Conservation (phyloP, 2,113 vertebrate genomes). For the Miniopterus natalensis region DNA sequence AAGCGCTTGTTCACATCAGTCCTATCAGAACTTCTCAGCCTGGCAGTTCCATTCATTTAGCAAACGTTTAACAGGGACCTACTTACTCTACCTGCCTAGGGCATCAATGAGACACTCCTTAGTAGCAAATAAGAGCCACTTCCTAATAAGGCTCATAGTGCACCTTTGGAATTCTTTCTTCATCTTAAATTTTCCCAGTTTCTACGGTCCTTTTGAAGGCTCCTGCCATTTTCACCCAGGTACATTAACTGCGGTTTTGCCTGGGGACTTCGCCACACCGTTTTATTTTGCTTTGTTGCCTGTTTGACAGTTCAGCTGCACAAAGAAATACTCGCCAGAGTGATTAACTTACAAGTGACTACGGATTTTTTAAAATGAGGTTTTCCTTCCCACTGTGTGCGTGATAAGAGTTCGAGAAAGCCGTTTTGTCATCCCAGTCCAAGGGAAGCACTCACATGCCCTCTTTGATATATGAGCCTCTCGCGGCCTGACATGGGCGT, state of each 20-base stretch:
- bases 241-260: background rate
- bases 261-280: background rate
- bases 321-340: background rate
- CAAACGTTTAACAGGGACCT: background rate
- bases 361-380: background rate
- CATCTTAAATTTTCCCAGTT: background rate
- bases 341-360: slow-evolving; percentile 32
- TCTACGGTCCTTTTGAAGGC: background rate
- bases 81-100: background rate
- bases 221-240: background rate
- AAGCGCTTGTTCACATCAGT: background rate
- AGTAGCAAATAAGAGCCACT: background rate
- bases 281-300: slow-evolving; percentile 33
- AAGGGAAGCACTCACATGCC: background rate
- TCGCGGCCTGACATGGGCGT: background rate
- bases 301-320: slow-evolving; percentile 14
- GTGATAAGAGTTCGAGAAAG: background rate
- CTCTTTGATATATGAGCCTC: background rate
- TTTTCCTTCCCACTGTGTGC: background rate
- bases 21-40: background rate
- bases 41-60: background rate
- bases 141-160: background rate
- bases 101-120: background rate
- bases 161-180: background rate
- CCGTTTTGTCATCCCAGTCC: background rate